Evolutionary conservation across 2,113 vertebrate genomes (phyloP).

Genomic region (Polypterus bichir): DNA sequence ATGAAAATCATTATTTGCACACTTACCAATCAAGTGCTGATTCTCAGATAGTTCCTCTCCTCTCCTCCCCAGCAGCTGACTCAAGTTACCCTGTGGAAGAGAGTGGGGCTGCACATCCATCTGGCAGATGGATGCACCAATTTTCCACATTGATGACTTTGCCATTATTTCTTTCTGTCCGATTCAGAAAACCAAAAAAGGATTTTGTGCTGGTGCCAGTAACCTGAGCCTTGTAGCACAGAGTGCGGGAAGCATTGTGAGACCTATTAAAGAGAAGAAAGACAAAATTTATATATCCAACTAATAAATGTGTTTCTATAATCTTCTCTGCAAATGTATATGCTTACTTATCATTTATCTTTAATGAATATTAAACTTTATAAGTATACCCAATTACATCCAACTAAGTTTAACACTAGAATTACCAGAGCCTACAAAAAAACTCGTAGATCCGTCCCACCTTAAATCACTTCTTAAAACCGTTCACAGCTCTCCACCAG

Average conservation of each 20-base stretch:
- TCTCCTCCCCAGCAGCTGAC: not conserved
- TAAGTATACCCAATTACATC: no score
- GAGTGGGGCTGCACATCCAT: not conserved
- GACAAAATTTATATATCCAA: no score
- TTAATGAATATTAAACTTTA: no score
- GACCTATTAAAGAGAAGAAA: no score
- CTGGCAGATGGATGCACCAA: not conserved
- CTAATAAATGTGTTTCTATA: no score
- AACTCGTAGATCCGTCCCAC: no score
- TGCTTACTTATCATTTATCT: no score
- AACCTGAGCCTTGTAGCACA: not conserved
- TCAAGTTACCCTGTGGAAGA: not conserved
- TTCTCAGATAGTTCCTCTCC: not conserved
- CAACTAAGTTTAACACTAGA: no score
- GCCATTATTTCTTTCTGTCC: not conserved
- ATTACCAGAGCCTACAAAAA: no score
- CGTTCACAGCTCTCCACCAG: no score
- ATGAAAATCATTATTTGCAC: conserved; percentile 6
- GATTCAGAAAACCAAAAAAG: not conserved
- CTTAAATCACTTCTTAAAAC: no score
- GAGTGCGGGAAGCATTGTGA: not conserved
- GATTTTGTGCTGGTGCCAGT: not conserved
- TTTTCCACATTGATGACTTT: not conserved
- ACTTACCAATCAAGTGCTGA: not conserved
- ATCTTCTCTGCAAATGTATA: no score